Conservation (phyloP, 2,888 invertebrate genomes). For the Leptura quadrifasciata region DNA sequence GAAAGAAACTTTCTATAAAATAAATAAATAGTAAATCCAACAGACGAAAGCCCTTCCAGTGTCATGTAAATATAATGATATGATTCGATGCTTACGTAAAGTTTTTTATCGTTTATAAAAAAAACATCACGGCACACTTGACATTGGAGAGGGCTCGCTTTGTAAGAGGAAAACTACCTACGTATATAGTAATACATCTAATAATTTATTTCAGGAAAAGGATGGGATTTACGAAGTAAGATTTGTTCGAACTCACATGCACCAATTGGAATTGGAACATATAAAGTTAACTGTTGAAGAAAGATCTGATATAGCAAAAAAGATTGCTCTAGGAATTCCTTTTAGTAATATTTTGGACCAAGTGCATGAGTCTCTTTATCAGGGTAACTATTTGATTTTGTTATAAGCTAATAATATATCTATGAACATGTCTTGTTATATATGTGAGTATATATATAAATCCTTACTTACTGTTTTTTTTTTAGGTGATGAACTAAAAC, state of each 20-base stretch:
- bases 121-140: no score
- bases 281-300: not conserved
- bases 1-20: no score
- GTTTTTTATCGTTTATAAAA: no score
- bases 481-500: conserved; percentile 8
- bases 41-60: no score
- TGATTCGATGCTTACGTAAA: no score
- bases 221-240: not conserved
- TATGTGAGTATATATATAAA: not conserved
- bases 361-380: conserved; percentile 2
- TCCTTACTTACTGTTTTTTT: not conserved
- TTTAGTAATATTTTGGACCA: not conserved
- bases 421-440: not conserved
- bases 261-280: no score
- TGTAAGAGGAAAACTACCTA: no score
- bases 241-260: no score
- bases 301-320: conserved; percentile 13
- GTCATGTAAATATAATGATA: no score
- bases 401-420: not conserved
- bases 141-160: no score
- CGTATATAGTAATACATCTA: no score
- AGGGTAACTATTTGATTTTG: not conserved
- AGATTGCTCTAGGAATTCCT: not conserved
- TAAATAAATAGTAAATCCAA: no score
- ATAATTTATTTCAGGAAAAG: conserved; percentile 11